Percentiles rank a stretch among this genome's conserved stretches.
Evolutionary conservation across 1,140 invertebrate genomes (phyloP).

Genomic region (Harpegnathos saltator): DNA sequence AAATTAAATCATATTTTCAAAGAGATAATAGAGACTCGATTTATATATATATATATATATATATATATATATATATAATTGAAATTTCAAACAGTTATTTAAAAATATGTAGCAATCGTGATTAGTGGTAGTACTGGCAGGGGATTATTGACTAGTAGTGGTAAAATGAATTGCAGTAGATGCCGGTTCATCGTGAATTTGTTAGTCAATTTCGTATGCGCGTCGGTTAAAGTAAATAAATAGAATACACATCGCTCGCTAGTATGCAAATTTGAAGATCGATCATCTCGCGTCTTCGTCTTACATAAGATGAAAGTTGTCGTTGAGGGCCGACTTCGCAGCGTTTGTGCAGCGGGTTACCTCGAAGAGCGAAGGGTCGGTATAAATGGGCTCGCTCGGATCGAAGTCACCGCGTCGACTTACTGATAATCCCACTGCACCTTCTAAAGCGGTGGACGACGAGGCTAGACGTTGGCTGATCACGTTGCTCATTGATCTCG

Average conservation of each 20-base stretch:
- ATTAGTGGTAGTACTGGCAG: constrained; percentile 16
- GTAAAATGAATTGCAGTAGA: constrained; percentile 9
- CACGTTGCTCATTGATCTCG: constrained; percentile 80
- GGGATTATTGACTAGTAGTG: constrained; percentile 51
- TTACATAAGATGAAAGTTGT: constrained; percentile 81
- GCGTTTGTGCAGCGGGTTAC: constrained; percentile 87
- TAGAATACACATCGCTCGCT: constrained; percentile 28
- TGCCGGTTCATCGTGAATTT: constrained; percentile 1
- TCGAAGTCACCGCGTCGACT: constrained; percentile 86
- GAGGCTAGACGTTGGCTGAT: constrained; percentile 74
- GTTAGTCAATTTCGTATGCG: constrained; percentile 30
- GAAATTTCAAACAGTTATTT: not conserved
- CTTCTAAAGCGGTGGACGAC: constrained; percentile 77
- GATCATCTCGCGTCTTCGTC: constrained; percentile 30
- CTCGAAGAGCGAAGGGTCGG: constrained; percentile 96
- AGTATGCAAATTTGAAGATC: constrained; percentile 5
- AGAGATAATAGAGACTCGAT: not conserved
- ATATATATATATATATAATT: too few species aligned
- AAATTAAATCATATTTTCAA: constrained; percentile 6
- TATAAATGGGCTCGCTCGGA: constrained; percentile 96
- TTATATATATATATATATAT: too few species aligned
- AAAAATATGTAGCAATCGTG: constrained; percentile 19
- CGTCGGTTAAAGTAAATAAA: constrained; percentile 62
- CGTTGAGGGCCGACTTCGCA: constrained; percentile 83
- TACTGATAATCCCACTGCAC: constrained; percentile 78